Conservation (phyloP, 2,113 vertebrate species). For the Gymnarchus niloticus region DNA sequence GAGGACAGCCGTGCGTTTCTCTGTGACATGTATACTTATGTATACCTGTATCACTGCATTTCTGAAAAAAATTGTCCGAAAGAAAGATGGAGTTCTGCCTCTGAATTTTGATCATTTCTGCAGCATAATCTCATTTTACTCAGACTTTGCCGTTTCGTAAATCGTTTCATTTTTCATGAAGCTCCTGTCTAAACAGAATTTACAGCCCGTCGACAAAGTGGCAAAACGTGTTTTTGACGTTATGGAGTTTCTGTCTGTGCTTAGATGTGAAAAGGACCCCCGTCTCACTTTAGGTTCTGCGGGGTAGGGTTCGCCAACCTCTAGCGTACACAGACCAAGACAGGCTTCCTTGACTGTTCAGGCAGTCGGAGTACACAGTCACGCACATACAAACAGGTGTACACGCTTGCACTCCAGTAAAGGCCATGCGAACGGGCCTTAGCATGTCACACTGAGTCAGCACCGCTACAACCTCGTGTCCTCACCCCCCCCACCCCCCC, state of each 20-base stretch:
- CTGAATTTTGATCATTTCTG: background rate
- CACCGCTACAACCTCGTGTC: background rate
- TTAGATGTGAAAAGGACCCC: background rate
- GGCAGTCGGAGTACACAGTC: conserved; percentile 1
- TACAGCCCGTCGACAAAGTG: background rate
- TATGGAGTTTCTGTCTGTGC: background rate
- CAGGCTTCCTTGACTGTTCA: background rate
- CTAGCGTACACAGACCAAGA: too few relatives aligned
- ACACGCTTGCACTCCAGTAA: background rate
- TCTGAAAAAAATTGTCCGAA: background rate
- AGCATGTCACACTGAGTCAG: conserved; percentile 4
- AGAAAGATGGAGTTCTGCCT: background rate
- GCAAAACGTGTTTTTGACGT: background rate
- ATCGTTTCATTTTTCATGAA: background rate
- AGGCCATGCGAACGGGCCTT: background rate
- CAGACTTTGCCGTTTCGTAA: background rate
- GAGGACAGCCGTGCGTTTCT: background rate
- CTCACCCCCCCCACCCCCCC: background rate
- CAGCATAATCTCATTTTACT: background rate
- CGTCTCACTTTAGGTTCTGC: too few relatives aligned
- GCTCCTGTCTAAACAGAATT: background rate
- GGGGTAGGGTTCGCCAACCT: too few relatives aligned
- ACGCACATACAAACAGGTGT: conserved; percentile 17
- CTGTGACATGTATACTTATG: background rate
- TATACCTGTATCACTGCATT: background rate